Base-by-base conservation (phyloP, 2,888 invertebrate species). In the Cabera pusaria region DNA sequence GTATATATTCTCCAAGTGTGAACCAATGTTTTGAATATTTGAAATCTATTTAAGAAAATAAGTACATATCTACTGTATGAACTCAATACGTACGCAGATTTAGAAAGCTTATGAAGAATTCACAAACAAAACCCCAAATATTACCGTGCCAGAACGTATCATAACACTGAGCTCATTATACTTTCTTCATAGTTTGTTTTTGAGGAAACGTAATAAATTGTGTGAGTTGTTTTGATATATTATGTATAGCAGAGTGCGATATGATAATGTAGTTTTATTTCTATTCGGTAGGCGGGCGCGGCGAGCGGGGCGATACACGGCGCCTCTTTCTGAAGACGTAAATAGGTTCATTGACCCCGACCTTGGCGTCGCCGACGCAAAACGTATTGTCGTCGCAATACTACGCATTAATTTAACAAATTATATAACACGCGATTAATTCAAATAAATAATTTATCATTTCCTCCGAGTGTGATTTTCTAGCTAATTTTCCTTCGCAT, bases 271-370 rank as follows among this genome's bases (percentile, higher is more conserved):
- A 47, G 59, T 59, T 60, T n/a, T 63, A 67, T 72, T 70, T 70
- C 52, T 60, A 66, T 54, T 59, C 53, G 44, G 56, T 48, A 24
- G 29, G 29, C 28, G 51, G 44, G 56, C 46, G 50, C 43, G 56
- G 46, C 51, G 43, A 36, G 34, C 42, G 44, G 29, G 47, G 44
- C 50, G 62, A 19, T 33, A 24, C 32, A 28, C 26, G 41, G 67
- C 69, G 69, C 66, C 64, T 65, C 64, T 60, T 61, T 60, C 71
- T 65, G 63, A 77, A 79, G 67, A 74, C 76, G 80, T 72, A 80
- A 79, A 75, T 72, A 72, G 63, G 86, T 84, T 85, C 82, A 82
- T 67, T 51, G 79, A 81, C 76, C 83, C 69, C 75, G 80, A 86
- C 86, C 86, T 86, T 86, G 86, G 56, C 68, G 73, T 59, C 68